Conservation (phyloP, 1,140 invertebrate genomes). For the Chymomyza costata region DNA sequence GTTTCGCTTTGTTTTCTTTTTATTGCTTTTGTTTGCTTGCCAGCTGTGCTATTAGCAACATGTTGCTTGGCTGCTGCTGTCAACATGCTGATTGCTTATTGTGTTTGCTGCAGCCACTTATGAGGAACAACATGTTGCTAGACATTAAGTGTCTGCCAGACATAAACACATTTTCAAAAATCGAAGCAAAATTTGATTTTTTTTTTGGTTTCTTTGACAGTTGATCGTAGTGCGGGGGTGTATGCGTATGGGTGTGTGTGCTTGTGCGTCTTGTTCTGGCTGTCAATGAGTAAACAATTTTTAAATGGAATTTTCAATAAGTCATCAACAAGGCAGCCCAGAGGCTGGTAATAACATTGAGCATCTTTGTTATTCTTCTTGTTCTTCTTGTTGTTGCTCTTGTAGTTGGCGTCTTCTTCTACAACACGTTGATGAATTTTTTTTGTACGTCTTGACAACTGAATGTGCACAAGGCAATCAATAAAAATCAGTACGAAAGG, state of each 20-base stretch:
- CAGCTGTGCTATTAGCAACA: conserved; percentile 29
- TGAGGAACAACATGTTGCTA: conserved; percentile 10
- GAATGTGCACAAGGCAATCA: conserved; percentile 34
- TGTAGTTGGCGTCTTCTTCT: conserved; percentile 7
- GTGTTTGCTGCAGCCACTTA: conserved; percentile 11
- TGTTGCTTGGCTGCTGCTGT: conserved; percentile 6
- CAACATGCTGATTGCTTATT: too few species aligned
- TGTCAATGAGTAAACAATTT: conserved; percentile 71
- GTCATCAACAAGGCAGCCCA: conserved; percentile 53
- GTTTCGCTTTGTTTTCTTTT: too few species aligned
- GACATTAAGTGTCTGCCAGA: conserved; percentile 39
- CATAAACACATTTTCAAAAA: conserved; percentile 58
- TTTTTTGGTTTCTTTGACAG: conserved; percentile 54
- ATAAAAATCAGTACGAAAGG: conserved; percentile 20
- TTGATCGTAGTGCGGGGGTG: conserved; percentile 22
- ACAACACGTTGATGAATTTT: conserved; percentile 36
- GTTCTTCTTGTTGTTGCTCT: background rate
- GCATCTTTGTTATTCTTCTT: background rate
- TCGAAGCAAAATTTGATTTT: conserved; percentile 45
- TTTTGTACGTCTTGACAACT: conserved; percentile 8
- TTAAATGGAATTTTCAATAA: conserved; percentile 75
- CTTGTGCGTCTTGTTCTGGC: conserved; percentile 43
- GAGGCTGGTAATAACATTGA: too few species aligned
- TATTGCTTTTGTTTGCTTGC: conserved; percentile 29
- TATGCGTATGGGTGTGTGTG: conserved; percentile 20